Percentiles rank a stretch among this genome's conserved stretches.
These are phyloP conservation scores for Anas capensis DNA, from an alignment of 2,797 vertebrate species.

Conservation along the genomic window DNA sequence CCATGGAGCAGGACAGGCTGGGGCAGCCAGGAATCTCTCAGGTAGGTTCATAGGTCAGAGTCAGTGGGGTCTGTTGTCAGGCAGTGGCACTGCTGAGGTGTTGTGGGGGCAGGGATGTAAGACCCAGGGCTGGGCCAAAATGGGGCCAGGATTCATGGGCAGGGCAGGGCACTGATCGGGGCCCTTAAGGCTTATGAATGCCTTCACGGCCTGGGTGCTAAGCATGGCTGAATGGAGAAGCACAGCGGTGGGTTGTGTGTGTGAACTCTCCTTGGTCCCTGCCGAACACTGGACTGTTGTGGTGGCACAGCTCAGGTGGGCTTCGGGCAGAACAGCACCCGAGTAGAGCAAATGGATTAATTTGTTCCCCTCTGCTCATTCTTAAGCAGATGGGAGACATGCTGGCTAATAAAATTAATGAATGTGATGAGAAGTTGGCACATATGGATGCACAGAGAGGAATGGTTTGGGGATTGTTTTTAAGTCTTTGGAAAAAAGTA, in stretches of 20 bases:
- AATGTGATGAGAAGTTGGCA: constrained; percentile 14
- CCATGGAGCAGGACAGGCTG: background rate
- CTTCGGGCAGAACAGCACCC: background rate
- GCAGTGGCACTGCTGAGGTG: background rate
- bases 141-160: accelerated
- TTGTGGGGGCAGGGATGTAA: background rate
- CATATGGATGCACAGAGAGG: constrained; percentile 44
- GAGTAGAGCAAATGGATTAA: background rate
- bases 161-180: background rate
- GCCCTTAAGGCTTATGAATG: accelerated
- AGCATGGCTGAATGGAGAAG: background rate
- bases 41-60: background rate
- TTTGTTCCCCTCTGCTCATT: constrained; percentile 25
- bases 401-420: constrained; percentile 48
- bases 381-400: constrained; percentile 35
- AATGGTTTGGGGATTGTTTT: constrained; percentile 56
- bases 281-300: background rate
- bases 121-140: accelerated
- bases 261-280: background rate
- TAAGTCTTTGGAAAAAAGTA: constrained; percentile 41
- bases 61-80: accelerated
- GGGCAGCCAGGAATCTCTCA: background rate
- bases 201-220: background rate
- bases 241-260: accelerated
- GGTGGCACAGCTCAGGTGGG: background rate